These are phyloP conservation scores for Patella pellucida DNA, from an alignment of 2,888 invertebrate genomes.

Conservation along the genomic window DNA sequence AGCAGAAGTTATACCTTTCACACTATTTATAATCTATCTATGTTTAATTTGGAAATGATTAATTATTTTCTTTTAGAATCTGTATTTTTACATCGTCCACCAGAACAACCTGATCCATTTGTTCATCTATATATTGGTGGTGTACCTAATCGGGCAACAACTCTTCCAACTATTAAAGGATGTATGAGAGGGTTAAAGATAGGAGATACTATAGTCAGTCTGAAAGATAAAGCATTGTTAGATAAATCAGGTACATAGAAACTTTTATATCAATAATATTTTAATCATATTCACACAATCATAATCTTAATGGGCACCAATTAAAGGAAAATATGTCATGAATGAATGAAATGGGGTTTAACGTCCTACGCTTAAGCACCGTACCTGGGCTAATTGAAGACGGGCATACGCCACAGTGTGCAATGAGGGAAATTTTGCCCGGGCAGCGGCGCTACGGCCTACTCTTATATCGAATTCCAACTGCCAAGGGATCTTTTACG, in stretches of 20 bases:
- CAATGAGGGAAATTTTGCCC: too few species aligned
- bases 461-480: too few species aligned
- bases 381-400: too few species aligned
- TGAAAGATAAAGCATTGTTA: conserved; percentile 31
- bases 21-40: neutral
- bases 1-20: neutral
- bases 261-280: too few species aligned
- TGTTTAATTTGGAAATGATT: neutral
- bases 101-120: conserved; percentile 35
- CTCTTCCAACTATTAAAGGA: conserved; percentile 46
- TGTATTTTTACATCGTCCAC: conserved; percentile 42
- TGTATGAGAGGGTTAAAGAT: conserved; percentile 60
- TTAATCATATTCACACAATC: too few species aligned
- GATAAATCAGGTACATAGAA: conserved; percentile 36
- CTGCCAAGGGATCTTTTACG: too few species aligned
- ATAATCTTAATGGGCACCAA: too few species aligned
- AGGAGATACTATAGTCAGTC: conserved; percentile 44
- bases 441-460: too few species aligned
- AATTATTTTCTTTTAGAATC: conserved; percentile 37
- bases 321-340: too few species aligned
- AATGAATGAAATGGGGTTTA: too few species aligned
- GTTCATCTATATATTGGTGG: conserved; percentile 59
- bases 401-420: too few species aligned
- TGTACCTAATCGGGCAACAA: conserved; percentile 36
- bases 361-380: too few species aligned